Evolutionary conservation across 2,113 vertebrate genomes (phyloP).

Genomic region (Halcyon malimbica): DNA sequence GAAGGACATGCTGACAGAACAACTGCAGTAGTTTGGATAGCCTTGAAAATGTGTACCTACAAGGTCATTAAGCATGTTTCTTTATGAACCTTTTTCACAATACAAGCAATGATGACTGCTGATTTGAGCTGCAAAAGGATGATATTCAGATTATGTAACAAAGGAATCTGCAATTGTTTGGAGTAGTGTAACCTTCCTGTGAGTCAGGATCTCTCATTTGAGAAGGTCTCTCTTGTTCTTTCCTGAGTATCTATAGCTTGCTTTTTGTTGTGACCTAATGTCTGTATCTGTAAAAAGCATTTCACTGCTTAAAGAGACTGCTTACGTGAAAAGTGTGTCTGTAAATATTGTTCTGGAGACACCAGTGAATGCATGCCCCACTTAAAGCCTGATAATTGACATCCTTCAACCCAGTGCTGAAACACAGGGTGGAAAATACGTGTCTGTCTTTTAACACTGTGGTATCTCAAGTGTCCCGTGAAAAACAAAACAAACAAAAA

Average conservation of each 20-base stretch:
- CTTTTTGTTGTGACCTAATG: neutral
- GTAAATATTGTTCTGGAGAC: neutral
- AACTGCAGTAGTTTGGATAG: neutral
- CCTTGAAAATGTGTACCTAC: neutral
- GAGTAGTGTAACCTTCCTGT: neutral
- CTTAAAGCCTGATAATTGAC: neutral
- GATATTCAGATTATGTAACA: neutral
- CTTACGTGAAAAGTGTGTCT: neutral
- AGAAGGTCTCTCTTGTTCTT: neutral
- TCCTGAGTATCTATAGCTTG: neutral
- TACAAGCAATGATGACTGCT: neutral
- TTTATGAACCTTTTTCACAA: neutral
- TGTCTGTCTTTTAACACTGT: neutral
- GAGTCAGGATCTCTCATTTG: neutral
- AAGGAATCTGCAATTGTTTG: neutral
- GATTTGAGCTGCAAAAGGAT: neutral
- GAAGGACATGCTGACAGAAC: neutral
- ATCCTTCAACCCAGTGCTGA: neutral
- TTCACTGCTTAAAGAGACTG: neutral
- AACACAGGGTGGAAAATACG: neutral
- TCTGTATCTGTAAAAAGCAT: neutral
- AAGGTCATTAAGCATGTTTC: neutral
- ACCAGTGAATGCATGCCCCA: neutral
- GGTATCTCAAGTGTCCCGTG: neutral
- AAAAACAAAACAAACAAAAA: neutral